Evolutionary conservation across 2,113 vertebrate genomes (phyloP), one percentile per base, ranked within the genome.

Genomic region (Xenopus borealis): DNA sequence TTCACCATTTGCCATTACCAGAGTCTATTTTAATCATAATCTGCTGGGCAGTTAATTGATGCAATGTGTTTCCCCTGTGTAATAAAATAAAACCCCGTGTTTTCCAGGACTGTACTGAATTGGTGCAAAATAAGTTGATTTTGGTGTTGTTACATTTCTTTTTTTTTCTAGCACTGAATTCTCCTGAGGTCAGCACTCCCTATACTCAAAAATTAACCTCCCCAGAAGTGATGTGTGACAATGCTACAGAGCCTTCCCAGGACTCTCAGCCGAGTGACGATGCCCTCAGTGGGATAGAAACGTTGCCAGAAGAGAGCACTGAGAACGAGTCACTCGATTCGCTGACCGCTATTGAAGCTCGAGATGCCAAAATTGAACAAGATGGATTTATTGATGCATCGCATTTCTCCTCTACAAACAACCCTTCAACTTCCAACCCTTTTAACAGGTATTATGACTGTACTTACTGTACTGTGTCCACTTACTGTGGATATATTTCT

Each of bases 391-490:
- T 2, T 3, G 47, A 16, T 16, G 14, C 4, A 11, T 2, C 27
- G 47, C 20, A 7, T 70, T 20, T 20, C 23, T 27, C 23, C 23
- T 27, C 23, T 27, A 27, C 23, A 27, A 27, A 27, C 12, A 33
- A 5, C 7, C n/a, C 71, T 19, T 75, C 80, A 0, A 75, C 79
- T 69, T 81, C 79, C 16, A 83, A 82, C 66, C 30, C 78, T 7
- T 72, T 87, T 16, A 80, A 80, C 27, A 91, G 92, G 95, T 95
- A 83, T 83, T 27, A 27, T 27, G 23, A 27, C 23, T 27, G 23
- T 78, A 27, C 23, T n/a, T n/a, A 9, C 10, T 13, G 23, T 64
- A 6, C 74, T 19, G n/a, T n/a, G n/a, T n/a, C 23, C 23, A 77
- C 14, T 78, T 12, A 13, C 3, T 16, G 11, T 50, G 14, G 10